Base-by-base conservation (phyloP, 2,113 vertebrate genomes). In the Pampusana beccarii region DNA sequence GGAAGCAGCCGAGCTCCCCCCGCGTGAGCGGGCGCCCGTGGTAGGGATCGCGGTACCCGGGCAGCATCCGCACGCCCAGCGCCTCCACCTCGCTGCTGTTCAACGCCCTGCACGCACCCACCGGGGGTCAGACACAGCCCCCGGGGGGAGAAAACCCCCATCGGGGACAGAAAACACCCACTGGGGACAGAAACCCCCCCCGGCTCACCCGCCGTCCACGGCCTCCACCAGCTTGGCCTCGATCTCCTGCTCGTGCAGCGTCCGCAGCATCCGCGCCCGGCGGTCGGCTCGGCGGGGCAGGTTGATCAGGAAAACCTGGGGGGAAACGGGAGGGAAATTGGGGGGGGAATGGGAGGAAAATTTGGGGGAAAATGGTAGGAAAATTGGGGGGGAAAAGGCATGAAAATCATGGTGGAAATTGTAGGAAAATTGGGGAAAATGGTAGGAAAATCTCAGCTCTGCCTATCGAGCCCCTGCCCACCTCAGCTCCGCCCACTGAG, bases 1-100 rank as follows among this genome's bases (percentile, higher is more conserved):
- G 99, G 95, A 99, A 99, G 94, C 99, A 99, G 34, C 99, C 99
- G 81, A 99, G 96, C 93, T 99, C 99, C 46, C 99, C 99, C 72
- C 98, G 99, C 44, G 99, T 99, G 31, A 99, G 98, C 1, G 99
- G 99, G 17, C 99, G 98, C 13, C 98, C 98, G 0, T 99, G 99
- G 95, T 99, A 99, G 2, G 99, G 99, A 86, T 99, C 99, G 42
- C 97, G 98, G 94, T 99, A 99, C n/a, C 99, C 98, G 0, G 99
- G 98, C 34, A 99, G 97, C 99, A 99, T 99, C 71, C 98, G 98
- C 86, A 99, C 98, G 31, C 99, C 99, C 97, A 99, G 89, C 1
- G 94, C 70, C 13, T 98, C 91, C 60, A 99, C 95, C 92, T 99
- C 98, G 94, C 98, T 99, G 65, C 95, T 86, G 60, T 99, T 99